Conservation (phyloP, 1,140 invertebrate species). For the Melipona quadrifasciata region DNA sequence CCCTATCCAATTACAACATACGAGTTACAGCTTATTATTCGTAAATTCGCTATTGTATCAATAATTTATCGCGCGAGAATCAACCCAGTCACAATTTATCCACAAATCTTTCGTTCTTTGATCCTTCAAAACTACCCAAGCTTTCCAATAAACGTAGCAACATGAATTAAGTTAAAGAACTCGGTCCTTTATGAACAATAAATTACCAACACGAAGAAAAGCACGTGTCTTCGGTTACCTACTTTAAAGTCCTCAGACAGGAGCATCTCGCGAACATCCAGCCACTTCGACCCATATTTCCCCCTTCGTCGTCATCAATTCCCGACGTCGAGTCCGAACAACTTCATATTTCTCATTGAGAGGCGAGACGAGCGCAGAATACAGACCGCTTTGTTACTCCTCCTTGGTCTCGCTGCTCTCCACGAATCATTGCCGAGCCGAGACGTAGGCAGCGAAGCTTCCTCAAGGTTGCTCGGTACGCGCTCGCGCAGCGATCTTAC, state of each 20-base stretch:
- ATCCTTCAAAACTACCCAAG: background rate
- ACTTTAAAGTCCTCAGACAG: background rate
- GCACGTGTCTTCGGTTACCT: background rate
- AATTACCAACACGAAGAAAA: background rate
- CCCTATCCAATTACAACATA: too few relatives aligned
- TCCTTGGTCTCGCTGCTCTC: background rate
- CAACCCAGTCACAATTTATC: background rate
- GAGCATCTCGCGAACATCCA: background rate
- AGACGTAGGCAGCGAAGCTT: conserved; percentile 35
- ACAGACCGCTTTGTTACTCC: background rate
- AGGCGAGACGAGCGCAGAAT: background rate
- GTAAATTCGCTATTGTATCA: too few relatives aligned
- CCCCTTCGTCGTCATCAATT: background rate
- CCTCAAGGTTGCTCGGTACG: conserved; percentile 54
- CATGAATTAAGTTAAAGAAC: too few relatives aligned
- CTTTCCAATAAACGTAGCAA: too few relatives aligned
- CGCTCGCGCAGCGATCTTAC: conserved; percentile 53
- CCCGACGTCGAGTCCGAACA: background rate
- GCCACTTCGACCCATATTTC: background rate
- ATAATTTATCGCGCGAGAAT: too few relatives aligned
- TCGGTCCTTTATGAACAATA: background rate
- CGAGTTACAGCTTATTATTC: too few relatives aligned
- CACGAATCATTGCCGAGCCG: conserved; percentile 22
- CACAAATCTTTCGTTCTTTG: too few relatives aligned
- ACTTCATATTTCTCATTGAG: background rate